Evolutionary conservation across 2,797 vertebrate species (phyloP).

Genomic region (Acanthurus tractus): DNA sequence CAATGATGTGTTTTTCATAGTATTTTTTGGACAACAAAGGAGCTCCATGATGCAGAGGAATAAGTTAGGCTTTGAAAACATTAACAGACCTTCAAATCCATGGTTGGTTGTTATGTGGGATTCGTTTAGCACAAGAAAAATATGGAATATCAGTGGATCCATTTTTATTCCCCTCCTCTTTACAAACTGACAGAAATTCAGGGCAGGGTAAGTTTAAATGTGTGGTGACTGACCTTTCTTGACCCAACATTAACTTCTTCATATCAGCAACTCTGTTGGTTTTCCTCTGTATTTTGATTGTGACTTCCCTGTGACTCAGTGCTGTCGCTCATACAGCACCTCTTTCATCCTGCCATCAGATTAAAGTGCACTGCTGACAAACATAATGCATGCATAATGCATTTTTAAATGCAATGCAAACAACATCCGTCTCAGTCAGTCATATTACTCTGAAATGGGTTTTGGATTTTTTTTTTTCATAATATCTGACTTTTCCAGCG

Average conservation of each 20-base stretch:
- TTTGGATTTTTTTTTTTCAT: too few species aligned
- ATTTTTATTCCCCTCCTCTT: neutral
- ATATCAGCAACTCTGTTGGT: neutral
- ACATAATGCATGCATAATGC: constrained; percentile 17
- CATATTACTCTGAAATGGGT: neutral
- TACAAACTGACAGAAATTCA: neutral
- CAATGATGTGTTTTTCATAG: neutral
- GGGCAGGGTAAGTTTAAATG: neutral
- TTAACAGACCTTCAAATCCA: neutral
- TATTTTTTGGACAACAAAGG: neutral
- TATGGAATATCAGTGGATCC: too few species aligned
- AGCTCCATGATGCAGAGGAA: neutral
- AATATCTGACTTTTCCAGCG: neutral
- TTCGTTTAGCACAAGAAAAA: neutral
- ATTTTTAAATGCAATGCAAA: constrained; percentile 2
- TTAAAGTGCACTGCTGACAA: constrained; percentile 24
- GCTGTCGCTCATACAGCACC: neutral
- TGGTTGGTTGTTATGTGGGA: neutral
- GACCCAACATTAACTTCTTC: neutral
- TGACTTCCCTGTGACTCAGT: constrained; percentile 10
- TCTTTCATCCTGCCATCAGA: constrained; percentile 17
- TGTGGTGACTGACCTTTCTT: neutral
- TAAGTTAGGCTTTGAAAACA: neutral
- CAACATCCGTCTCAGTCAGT: neutral
- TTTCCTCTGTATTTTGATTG: neutral